Conservation (phyloP, 2,113 vertebrate species). For the Enhydra lutris region DNA sequence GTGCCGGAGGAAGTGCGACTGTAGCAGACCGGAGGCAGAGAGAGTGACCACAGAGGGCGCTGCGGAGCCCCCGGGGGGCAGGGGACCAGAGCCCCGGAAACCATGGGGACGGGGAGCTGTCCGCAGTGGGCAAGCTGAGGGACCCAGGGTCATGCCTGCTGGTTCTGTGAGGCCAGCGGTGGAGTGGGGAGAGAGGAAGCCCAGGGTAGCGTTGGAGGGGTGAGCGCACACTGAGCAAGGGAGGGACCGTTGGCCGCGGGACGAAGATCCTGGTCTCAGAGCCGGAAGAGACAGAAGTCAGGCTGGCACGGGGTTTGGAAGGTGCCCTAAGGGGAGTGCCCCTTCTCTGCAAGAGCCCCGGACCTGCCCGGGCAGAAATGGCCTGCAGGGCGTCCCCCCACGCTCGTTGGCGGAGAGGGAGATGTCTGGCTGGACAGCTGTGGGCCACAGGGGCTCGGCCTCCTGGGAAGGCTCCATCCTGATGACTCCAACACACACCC, state of each 20-base stretch:
- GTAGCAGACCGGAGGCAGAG: not conserved
- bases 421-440: not conserved
- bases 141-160: not conserved
- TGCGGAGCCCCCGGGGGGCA: fast-evolving
- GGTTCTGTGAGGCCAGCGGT: fast-evolving
- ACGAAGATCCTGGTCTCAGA: not conserved
- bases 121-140: fast-evolving
- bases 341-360: not conserved
- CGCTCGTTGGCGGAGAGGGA: not conserved
- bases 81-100: not conserved
- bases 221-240: fast-evolving
- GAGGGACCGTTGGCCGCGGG: too few species aligned
- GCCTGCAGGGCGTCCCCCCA: not conserved
- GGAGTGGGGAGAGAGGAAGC: not conserved
- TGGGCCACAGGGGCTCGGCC: not conserved
- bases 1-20: not conserved
- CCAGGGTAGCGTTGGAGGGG: too few species aligned
- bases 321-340: not conserved
- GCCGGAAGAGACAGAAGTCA: not conserved
- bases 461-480: not conserved
- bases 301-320: fast-evolving
- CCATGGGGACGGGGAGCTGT: too few species aligned
- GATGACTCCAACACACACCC: fast-evolving
- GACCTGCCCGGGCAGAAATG: not conserved
- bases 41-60: not conserved